Evolutionary conservation across 2,888 invertebrate genomes (phyloP).

Genomic region (Podotricha telesiphe): DNA sequence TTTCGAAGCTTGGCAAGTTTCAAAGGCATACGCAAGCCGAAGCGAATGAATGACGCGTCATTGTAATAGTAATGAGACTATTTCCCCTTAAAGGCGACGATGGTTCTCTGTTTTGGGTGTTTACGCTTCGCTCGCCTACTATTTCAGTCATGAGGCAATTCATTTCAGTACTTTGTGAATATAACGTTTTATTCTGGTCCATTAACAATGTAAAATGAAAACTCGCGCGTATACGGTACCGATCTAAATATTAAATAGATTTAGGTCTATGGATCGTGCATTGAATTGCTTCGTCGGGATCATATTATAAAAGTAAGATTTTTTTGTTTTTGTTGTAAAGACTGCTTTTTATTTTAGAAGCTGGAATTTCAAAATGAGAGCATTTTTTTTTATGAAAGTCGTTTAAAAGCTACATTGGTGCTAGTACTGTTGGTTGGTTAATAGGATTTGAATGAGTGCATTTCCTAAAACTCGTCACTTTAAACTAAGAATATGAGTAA

Average conservation of each 20-base stretch:
- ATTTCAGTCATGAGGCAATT: slow-evolving; percentile 13
- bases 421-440: too few relatives aligned
- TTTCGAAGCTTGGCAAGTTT: background rate
- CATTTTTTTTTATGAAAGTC: too few relatives aligned
- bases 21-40: slow-evolving; percentile 7
- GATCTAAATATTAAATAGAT: background rate
- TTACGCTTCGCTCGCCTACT: slow-evolving; percentile 17
- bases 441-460: too few relatives aligned
- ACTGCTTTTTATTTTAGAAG: too few relatives aligned
- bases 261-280: background rate
- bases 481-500: too few relatives aligned
- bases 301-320: background rate
- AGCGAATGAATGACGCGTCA: slow-evolving; percentile 13
- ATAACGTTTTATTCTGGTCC: background rate
- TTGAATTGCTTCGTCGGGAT: background rate
- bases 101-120: slow-evolving; percentile 13
- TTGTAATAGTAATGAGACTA: slow-evolving; percentile 19
- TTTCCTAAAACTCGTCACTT: too few relatives aligned
- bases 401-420: too few relatives aligned
- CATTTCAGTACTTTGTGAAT: slow-evolving; percentile 9
- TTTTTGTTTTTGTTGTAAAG: too few relatives aligned
- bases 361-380: too few relatives aligned
- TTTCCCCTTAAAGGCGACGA: slow-evolving; percentile 12
- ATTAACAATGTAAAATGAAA: background rate
- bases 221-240: background rate